These are phyloP conservation scores for Apantesis nais DNA, from an alignment of 2,888 invertebrate genomes.

Conservation along the genomic window DNA sequence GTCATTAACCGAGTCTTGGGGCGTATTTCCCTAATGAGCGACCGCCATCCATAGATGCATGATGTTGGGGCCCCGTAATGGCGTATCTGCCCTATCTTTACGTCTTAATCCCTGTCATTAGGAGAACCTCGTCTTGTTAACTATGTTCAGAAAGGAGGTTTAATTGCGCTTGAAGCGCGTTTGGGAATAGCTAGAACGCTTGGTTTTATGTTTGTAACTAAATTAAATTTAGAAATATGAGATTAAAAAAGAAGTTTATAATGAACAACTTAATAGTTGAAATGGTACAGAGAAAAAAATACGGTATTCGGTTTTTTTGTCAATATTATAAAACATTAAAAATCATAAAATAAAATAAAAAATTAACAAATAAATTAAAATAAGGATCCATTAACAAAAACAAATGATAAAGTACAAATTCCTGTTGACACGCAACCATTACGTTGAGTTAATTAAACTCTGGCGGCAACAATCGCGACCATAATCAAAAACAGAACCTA, in stretches of 20 bases:
- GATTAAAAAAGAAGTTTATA: background rate
- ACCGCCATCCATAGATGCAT: conserved; percentile 69
- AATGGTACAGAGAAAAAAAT: no score
- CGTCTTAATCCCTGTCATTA: conserved; percentile 79
- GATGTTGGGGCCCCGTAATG: conserved; percentile 64
- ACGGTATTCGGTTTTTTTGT: background rate
- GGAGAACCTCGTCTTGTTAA: conserved; percentile 51
- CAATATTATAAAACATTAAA: no score
- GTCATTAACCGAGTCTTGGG: conserved; percentile 59
- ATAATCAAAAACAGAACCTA: conserved; percentile 6
- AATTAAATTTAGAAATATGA: conserved; percentile 19
- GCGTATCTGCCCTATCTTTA: conserved; percentile 70
- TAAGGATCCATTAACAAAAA: background rate
- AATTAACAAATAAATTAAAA: background rate
- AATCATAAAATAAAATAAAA: background rate
- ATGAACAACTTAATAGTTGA: background rate
- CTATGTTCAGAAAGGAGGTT: conserved; percentile 41
- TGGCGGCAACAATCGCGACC: background rate
- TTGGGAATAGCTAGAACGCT: conserved; percentile 20
- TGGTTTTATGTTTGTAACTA: conserved; percentile 3
- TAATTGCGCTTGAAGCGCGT: conserved; percentile 35
- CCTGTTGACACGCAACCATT: background rate
- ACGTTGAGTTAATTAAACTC: conserved; percentile 3
- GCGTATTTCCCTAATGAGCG: conserved; percentile 68
- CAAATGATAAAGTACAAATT: background rate